Conservation (phyloP, 2,113 vertebrate genomes). For the Pangasianodon hypophthalmus region DNA sequence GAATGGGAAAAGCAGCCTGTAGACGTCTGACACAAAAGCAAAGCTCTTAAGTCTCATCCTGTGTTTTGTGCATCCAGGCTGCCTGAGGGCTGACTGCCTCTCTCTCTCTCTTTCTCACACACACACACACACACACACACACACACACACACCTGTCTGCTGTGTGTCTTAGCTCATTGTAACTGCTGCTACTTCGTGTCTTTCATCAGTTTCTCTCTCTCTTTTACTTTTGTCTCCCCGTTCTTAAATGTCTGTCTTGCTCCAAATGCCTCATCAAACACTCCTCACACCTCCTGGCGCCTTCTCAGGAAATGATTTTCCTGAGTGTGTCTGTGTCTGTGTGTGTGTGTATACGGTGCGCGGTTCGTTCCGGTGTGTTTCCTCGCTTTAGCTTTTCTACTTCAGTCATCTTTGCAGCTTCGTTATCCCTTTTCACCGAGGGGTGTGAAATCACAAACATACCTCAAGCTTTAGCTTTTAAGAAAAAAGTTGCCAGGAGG, state of each 20-base stretch:
- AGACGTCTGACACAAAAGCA: constrained; percentile 6
- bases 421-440: not conserved
- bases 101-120: not conserved
- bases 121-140: constrained; percentile 1
- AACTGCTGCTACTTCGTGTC: constrained; percentile 22
- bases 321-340: constrained; percentile 21
- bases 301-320: constrained; percentile 40
- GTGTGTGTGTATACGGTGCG: not conserved
- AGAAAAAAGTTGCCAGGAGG: not conserved
- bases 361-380: not conserved
- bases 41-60: constrained; percentile 27
- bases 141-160: constrained; percentile 13
- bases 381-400: not conserved
- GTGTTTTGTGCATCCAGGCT: constrained; percentile 22
- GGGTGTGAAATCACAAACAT: constrained; percentile 4
- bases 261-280: constrained; percentile 32
- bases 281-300: constrained; percentile 24
- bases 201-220: constrained; percentile 19
- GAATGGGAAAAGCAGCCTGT: constrained; percentile 13
- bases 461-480: not conserved
- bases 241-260: constrained; percentile 18
- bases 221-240: not conserved
- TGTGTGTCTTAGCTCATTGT: constrained; percentile 32
- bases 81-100: constrained; percentile 21
- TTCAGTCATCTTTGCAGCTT: not conserved